These are phyloP conservation scores for Epinephelus fuscoguttatus DNA, from an alignment of 2,113 vertebrate species.

Conservation along the genomic window DNA sequence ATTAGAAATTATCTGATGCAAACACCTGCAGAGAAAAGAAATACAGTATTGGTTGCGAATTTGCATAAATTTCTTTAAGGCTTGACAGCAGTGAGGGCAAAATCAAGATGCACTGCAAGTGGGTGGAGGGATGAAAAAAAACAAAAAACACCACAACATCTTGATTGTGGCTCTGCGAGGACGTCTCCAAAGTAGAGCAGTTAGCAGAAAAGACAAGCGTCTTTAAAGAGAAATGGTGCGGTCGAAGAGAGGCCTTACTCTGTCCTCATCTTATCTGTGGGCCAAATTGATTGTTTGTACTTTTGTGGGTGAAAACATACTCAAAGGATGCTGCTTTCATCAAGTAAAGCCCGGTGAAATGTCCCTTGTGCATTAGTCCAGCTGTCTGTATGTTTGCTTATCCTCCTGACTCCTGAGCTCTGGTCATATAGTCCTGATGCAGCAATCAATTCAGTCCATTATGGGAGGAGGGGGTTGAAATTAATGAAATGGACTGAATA, in stretches of 20 bases:
- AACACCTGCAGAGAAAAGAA: slow-evolving; percentile 78
- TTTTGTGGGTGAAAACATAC: slow-evolving; percentile 74
- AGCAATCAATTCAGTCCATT: slow-evolving; percentile 80
- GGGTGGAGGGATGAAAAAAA: slow-evolving; percentile 45
- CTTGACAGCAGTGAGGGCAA: slow-evolving; percentile 58
- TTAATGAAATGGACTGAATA: slow-evolving; percentile 76
- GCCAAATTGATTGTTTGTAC: slow-evolving; percentile 81
- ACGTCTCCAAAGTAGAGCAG: slow-evolving; percentile 57
- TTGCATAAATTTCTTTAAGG: slow-evolving; percentile 73
- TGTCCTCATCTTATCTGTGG: slow-evolving; percentile 70
- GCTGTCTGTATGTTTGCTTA: slow-evolving; percentile 68
- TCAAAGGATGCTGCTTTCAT: slow-evolving; percentile 71
- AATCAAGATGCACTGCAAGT: slow-evolving; percentile 64
- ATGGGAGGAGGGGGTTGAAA: slow-evolving; percentile 42
- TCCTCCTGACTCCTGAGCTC: slow-evolving; percentile 62
- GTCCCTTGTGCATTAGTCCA: slow-evolving; percentile 68
- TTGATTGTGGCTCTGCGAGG: slow-evolving; percentile 56
- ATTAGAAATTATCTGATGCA: slow-evolving; percentile 75
- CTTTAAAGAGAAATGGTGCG: slow-evolving; percentile 60
- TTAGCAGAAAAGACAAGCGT: slow-evolving; percentile 60
- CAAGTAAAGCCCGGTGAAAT: slow-evolving; percentile 64
- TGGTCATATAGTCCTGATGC: slow-evolving; percentile 69
- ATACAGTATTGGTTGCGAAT: slow-evolving; percentile 61
- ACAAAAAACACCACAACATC: slow-evolving; percentile 47
- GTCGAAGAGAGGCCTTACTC: slow-evolving; percentile 61